phyloP scores from a whole-genome alignment of 2,797 vertebrate genomes.

The Emys orbicularis region DNA sequence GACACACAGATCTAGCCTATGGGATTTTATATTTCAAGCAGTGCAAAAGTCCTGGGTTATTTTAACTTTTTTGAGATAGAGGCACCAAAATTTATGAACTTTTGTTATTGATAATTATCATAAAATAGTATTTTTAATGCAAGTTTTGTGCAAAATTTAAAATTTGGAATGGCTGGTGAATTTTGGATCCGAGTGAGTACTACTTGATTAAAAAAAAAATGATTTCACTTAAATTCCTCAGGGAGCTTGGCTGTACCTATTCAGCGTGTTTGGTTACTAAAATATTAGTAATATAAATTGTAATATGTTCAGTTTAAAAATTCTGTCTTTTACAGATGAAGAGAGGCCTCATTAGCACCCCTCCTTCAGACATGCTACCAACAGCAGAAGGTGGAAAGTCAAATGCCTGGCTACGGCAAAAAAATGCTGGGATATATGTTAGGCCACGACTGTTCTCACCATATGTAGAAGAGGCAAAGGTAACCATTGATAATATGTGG shows the following conservation, averaged over 20 bases:
- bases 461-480: conserved; percentile 99
- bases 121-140: not conserved
- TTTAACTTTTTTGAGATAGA: not conserved
- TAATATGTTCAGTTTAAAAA: not conserved
- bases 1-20: not conserved
- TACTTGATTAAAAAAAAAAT: not conserved
- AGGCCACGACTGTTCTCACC: conserved; percentile 96
- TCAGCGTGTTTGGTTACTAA: not conserved
- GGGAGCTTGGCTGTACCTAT: not conserved
- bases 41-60: not conserved
- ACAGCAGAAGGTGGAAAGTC: conserved; percentile 95
- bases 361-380: conserved; percentile 98
- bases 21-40: not conserved
- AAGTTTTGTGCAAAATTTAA: not conserved
- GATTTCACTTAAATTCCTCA: not conserved
- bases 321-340: conserved; percentile 88
- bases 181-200: not conserved
- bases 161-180: not conserved
- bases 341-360: conserved; percentile 97
- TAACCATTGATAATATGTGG: conserved; percentile 69
- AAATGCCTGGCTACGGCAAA: conserved; percentile 96
- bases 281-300: not conserved
- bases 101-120: not conserved
- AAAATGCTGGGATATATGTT: conserved; percentile 96
- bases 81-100: not conserved